Evolutionary conservation across 1,140 invertebrate species (phyloP).

Genomic region (Grapholita molesta): DNA sequence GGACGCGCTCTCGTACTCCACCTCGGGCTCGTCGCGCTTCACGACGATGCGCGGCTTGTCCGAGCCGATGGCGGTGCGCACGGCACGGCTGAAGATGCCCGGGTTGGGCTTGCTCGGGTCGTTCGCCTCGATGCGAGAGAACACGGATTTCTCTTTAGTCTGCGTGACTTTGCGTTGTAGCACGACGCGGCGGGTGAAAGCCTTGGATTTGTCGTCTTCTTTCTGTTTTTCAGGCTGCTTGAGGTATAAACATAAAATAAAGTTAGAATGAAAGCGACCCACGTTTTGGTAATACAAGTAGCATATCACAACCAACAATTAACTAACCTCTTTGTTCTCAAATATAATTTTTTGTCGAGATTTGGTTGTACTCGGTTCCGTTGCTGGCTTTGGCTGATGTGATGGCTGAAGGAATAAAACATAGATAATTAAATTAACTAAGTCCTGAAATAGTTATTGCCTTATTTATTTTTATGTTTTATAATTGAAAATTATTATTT

Average conservation of each 20-base stretch:
- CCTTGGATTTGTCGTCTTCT: constrained; percentile 29
- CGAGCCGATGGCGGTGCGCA: constrained; percentile 42
- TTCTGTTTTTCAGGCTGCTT: constrained; percentile 34
- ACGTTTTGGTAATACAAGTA: too few relatives aligned
- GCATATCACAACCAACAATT: background rate
- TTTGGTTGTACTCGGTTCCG: constrained; percentile 27
- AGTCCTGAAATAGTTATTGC: too few relatives aligned
- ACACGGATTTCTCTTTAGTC: constrained; percentile 41
- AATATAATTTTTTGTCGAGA: constrained; percentile 49
- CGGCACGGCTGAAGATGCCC: constrained; percentile 58
- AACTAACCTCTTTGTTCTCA: constrained; percentile 49
- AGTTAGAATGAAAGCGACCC: too few relatives aligned
- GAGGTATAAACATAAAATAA: too few relatives aligned
- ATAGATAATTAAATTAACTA: constrained; percentile 22
- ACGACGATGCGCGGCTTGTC: constrained; percentile 26
- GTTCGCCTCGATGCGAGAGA: constrained; percentile 38
- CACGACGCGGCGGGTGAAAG: constrained; percentile 50
- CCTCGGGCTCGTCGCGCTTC: constrained; percentile 32
- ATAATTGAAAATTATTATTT: background rate
- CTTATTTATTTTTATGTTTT: background rate
- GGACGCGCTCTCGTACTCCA: constrained; percentile 43
- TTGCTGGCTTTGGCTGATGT: constrained; percentile 33
- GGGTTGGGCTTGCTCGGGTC: constrained; percentile 44
- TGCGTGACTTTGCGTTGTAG: constrained; percentile 39
- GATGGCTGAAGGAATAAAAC: too few relatives aligned